phyloP scores from a whole-genome alignment of 2,888 invertebrate species.

The Liposcelis brunnea region DNA sequence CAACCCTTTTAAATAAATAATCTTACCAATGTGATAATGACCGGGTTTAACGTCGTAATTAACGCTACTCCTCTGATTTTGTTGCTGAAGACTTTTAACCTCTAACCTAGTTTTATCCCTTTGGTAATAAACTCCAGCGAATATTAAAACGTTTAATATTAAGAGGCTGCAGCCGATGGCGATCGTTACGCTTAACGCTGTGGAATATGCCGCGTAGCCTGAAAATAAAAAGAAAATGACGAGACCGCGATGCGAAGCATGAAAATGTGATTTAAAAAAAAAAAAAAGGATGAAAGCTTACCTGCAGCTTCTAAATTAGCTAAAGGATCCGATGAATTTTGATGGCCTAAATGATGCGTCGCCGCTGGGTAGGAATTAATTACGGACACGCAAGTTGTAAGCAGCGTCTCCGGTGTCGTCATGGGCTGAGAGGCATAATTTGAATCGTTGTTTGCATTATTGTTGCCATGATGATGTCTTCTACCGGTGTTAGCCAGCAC shows the following conservation, averaged over 20 bases:
- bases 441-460: constrained; percentile 14
- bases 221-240: background rate
- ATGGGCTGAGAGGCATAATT: constrained; percentile 34
- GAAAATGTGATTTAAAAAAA: background rate
- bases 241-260: background rate
- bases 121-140: constrained; percentile 73
- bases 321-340: constrained; percentile 50
- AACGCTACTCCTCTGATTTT: constrained; percentile 40
- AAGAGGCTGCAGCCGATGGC: constrained; percentile 67
- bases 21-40: constrained; percentile 4
- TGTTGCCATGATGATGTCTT: constrained; percentile 5
- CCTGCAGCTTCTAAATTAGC: constrained; percentile 66
- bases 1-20: constrained; percentile 32
- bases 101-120: constrained; percentile 58
- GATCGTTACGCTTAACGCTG: constrained; percentile 59
- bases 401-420: constrained; percentile 47
- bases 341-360: constrained; percentile 29
- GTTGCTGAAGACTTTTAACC: constrained; percentile 59
- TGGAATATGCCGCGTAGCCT: constrained; percentile 50
- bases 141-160: constrained; percentile 65
- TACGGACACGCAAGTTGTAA: constrained; percentile 54
- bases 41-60: constrained; percentile 44
- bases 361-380: constrained; percentile 36
- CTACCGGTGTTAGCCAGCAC: constrained; percentile 1
- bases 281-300: too few relatives aligned